phyloP scores from a whole-genome alignment of 1,140 invertebrate species.

The Babylonia areolata region DNA sequence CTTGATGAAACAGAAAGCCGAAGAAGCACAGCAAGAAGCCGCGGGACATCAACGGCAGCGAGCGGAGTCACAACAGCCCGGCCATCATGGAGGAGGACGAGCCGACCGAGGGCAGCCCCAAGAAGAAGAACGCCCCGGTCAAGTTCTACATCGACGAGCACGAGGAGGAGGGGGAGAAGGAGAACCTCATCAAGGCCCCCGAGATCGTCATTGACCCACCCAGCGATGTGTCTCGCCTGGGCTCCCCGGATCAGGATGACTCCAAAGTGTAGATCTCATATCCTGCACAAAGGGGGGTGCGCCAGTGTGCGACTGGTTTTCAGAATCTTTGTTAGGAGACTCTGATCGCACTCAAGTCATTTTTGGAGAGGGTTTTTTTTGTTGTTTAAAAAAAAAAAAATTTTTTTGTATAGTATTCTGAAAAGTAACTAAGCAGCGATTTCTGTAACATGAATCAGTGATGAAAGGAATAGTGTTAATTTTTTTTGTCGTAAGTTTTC shows the following conservation, averaged over 20 bases:
- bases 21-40: conserved; percentile 54
- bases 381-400: no score
- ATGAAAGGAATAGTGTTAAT: no score
- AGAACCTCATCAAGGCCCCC: conserved; percentile 58
- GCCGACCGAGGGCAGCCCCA: conserved; percentile 40
- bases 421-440: no score
- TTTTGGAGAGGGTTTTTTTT: no score
- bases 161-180: conserved; percentile 59
- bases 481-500: no score
- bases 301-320: no score
- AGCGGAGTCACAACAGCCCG: conserved; percentile 42
- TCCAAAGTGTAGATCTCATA: conserved; percentile 36
- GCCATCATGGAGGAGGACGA: conserved; percentile 51
- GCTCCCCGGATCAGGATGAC: conserved; percentile 45
- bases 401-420: no score
- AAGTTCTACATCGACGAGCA: conserved; percentile 67
- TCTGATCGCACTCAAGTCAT: no score
- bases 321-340: no score
- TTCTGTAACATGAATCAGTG: no score
- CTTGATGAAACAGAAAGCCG: conserved; percentile 32
- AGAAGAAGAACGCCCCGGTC: conserved; percentile 55
- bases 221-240: conserved; percentile 46
- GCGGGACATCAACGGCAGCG: conserved; percentile 30
- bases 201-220: conserved; percentile 66
- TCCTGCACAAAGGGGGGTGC: no score